phyloP scores from a whole-genome alignment of 2,113 vertebrate genomes.

The Tautogolabrus adspersus region DNA sequence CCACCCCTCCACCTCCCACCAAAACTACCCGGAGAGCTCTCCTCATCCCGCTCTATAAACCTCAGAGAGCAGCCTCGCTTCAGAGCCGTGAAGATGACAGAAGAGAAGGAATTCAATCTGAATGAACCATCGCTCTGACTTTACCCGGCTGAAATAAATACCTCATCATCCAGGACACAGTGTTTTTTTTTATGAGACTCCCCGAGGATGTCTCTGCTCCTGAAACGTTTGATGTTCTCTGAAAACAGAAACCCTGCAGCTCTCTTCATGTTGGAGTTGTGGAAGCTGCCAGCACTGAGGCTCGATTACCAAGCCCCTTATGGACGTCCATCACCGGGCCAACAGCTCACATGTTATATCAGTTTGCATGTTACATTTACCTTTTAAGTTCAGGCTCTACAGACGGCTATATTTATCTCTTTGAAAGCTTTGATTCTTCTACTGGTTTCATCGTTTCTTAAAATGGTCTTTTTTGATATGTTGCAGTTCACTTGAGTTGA shows the following conservation, averaged over 20 bases:
- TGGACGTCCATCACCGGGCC: slow-evolving; percentile 10
- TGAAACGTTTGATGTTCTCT: slow-evolving; percentile 52
- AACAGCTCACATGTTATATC: neutral
- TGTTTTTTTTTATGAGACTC: slow-evolving; percentile 9
- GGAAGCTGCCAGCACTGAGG: neutral
- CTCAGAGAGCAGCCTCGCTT: neutral
- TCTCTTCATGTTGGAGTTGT: slow-evolving; percentile 26
- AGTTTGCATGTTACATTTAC: neutral
- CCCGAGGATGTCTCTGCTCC: slow-evolving; percentile 33
- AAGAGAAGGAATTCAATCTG: slow-evolving; percentile 10
- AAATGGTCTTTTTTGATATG: too few species aligned
- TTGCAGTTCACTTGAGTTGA: too few species aligned
- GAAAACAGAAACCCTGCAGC: slow-evolving; percentile 48
- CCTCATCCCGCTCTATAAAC: neutral
- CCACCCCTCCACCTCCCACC: too few species aligned
- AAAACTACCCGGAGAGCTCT: neutral
- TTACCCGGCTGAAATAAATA: slow-evolving; percentile 29
- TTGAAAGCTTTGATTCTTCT: neutral
- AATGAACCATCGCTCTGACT: slow-evolving; percentile 14
- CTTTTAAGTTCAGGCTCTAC: neutral
- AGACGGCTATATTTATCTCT: neutral
- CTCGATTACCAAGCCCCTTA: slow-evolving; percentile 13
- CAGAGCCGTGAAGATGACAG: neutral
- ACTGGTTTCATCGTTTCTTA: too few species aligned
- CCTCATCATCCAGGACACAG: slow-evolving; percentile 15